A percentile compares a stretch with the other conserved stretches of the same genome.
These are phyloP conservation scores for Catharus ustulatus DNA, from an alignment of 2,797 vertebrate species.

Conservation along the genomic window DNA sequence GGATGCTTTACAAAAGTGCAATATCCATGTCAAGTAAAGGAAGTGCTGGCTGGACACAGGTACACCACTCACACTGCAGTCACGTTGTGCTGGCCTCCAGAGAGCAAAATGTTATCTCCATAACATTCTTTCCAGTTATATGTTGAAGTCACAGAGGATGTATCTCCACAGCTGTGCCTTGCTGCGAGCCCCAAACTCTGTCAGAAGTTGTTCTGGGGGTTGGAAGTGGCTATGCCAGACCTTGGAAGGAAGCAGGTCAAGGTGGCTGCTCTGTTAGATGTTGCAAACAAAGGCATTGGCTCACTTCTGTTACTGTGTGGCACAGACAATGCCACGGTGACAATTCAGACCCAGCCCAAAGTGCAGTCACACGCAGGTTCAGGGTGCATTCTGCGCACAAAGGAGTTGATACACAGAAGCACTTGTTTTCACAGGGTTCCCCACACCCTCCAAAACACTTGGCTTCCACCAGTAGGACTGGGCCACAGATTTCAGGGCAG, in stretches of 20 bases:
- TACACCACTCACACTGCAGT: slow-evolving; percentile 40
- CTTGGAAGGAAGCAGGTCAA: neutral
- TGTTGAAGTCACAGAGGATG: neutral
- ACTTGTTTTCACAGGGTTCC: neutral
- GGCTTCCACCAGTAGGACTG: neutral
- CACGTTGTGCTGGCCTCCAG: slow-evolving; percentile 23
- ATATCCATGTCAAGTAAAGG: slow-evolving; percentile 63
- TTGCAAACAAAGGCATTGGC: neutral
- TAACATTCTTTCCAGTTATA: slow-evolving; percentile 42
- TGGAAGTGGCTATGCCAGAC: neutral
- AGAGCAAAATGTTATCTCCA: neutral
- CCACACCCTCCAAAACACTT: neutral
- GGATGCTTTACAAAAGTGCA: slow-evolving; percentile 64
- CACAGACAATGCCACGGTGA: neutral
- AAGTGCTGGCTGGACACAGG: slow-evolving; percentile 58
- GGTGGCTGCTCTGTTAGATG: neutral
- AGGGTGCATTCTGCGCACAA: neutral
- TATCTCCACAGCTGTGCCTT: neutral
- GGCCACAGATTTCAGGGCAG: neutral
- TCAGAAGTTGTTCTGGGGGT: neutral
- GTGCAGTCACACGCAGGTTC: neutral
- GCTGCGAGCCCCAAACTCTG: neutral
- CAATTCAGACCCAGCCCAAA: neutral
- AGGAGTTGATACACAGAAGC: neutral
- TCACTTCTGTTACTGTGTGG: neutral